Percentiles rank a stretch among this genome's conserved stretches.
Conservation (phyloP, 30 jellyfish, hydroid and myxozoan genomes). For the Turritopsis rubra region DNA sequence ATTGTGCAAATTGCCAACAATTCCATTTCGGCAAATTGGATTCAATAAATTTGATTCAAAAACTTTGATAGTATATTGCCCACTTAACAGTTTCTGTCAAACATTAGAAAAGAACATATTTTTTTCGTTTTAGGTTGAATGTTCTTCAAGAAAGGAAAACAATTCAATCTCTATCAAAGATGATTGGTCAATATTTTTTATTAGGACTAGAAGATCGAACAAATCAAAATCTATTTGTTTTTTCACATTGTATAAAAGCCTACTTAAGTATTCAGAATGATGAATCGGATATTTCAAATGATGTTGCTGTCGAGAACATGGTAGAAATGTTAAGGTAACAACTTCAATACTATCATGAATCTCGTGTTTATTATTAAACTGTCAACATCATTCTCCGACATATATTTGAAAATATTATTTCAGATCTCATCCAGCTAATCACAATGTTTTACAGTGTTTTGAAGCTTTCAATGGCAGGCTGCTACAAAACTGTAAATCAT, state of each 20-base stretch:
- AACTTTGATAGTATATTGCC: too few species aligned
- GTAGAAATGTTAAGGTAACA: background rate
- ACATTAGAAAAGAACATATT: background rate
- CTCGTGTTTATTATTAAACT: background rate
- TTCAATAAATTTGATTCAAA: too few species aligned
- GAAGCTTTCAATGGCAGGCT: background rate
- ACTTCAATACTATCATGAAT: too few species aligned
- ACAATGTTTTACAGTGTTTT: background rate
- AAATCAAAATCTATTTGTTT: background rate
- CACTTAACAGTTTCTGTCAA: background rate
- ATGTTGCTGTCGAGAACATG: constrained; percentile 9
- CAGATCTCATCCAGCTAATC: background rate
- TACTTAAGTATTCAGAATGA: background rate
- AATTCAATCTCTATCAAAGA: background rate
- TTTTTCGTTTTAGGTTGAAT: background rate
- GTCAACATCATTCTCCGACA: too few species aligned
- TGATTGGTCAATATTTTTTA: background rate
- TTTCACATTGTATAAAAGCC: background rate
- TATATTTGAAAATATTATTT: background rate
- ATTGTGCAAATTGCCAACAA: too few species aligned
- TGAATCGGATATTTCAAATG: background rate
- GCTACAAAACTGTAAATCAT: background rate
- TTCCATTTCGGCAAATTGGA: too few species aligned
- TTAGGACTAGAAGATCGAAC: background rate
- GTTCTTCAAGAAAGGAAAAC: background rate